Evolutionary conservation across 2,888 invertebrate species (phyloP), one percentile per base, ranked within the genome.

Genomic region (Helobdella robusta): DNA sequence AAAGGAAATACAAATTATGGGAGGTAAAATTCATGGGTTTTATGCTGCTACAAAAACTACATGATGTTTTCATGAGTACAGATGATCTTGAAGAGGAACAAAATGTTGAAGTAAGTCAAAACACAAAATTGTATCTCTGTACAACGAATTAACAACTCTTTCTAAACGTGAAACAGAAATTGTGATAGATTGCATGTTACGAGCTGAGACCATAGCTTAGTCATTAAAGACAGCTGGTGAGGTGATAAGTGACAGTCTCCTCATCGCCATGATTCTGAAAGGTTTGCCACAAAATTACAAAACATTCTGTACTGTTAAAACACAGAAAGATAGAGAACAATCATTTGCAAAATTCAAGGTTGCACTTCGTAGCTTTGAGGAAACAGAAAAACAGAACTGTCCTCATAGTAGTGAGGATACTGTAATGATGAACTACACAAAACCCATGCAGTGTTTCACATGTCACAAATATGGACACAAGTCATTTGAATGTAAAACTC

Each of bases 261-360:
- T 40, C n/a, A 40, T 40, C 44, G 44, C 44, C 44, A 40, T 40
- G 44, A 40, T 40, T n/a, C 44, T 40, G 44, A 40, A 40, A 40
- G 44, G 44, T n/a, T 40, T n/a, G n/a, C n/a, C n/a, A n/a, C n/a
- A n/a, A n/a, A n/a, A n/a, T n/a, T n/a, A n/a, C n/a, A n/a, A n/a
- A n/a, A n/a, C n/a, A n/a, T n/a, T n/a, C n/a, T n/a, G n/a, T n/a
- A n/a, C n/a, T n/a, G n/a, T n/a, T n/a, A n/a, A n/a, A n/a, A n/a
- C n/a, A n/a, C n/a, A n/a, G n/a, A n/a, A n/a, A n/a, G n/a, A n/a
- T n/a, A n/a, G n/a, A n/a, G n/a, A n/a, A n/a, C n/a, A n/a, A n/a
- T n/a, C n/a, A 40, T 40, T 40, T 40, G n/a, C 44, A 40, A 40
- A 40, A 40, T 40, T 40, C n/a, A 40, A 40, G n/a, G 44, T 40